Conservation (phyloP, 1,140 invertebrate species). For the Eciton burchellii region DNA sequence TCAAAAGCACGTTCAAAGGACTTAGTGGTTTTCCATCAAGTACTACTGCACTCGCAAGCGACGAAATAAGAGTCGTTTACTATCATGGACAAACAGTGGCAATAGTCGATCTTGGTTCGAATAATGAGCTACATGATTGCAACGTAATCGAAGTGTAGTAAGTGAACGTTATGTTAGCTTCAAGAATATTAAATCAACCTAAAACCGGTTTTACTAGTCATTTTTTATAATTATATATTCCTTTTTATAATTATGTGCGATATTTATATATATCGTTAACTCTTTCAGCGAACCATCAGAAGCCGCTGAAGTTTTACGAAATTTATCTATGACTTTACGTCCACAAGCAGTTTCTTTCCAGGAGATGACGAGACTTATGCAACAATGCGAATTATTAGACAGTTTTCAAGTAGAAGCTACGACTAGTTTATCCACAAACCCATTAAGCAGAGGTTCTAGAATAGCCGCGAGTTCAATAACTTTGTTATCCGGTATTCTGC, state of each 20-base stretch:
- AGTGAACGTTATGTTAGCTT: slow-evolving; percentile 81
- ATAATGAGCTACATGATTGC: slow-evolving; percentile 89
- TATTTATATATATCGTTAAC: slow-evolving; percentile 5
- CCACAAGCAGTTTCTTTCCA: slow-evolving; percentile 88
- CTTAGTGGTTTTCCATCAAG: slow-evolving; percentile 58
- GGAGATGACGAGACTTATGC: slow-evolving; percentile 91
- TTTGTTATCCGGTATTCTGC: slow-evolving; percentile 91
- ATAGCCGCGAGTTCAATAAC: slow-evolving; percentile 88
- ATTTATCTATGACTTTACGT: slow-evolving; percentile 86
- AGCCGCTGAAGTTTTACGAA: slow-evolving; percentile 87
- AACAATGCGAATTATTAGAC: slow-evolving; percentile 89
- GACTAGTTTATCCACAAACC: slow-evolving; percentile 76
- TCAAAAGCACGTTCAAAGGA: slow-evolving; percentile 75
- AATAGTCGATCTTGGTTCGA: slow-evolving; percentile 90
- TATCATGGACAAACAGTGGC: slow-evolving; percentile 93
- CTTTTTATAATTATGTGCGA: slow-evolving; percentile 24
- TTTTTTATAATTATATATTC: not conserved
- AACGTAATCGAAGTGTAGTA: slow-evolving; percentile 94
- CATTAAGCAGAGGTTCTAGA: slow-evolving; percentile 83
- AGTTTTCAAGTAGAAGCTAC: slow-evolving; percentile 74
- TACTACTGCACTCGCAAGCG: not conserved
- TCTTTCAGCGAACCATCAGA: slow-evolving; percentile 89
- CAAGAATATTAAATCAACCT: slow-evolving; percentile 8
- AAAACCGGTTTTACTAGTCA: not conserved
- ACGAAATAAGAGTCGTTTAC: slow-evolving; percentile 86